These are phyloP conservation scores for Thysanoteuthis rhombus DNA, from an alignment of 2,888 invertebrate species.

Conservation along the genomic window DNA sequence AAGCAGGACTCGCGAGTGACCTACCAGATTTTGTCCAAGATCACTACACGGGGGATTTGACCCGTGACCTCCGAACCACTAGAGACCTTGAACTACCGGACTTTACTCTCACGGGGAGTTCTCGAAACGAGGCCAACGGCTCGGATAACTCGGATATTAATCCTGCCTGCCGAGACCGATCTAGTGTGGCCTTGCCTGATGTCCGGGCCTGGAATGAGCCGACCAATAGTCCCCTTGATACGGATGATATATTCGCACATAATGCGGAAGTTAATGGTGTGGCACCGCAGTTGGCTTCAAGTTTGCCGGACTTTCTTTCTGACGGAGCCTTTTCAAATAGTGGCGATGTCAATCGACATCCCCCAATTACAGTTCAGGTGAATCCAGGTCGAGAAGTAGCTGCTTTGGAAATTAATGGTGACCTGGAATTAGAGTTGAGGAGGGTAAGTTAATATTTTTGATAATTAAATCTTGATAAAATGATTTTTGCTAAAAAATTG, in stretches of 20 bases:
- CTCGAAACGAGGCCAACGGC: conserved; percentile 31
- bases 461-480: no score
- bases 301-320: conserved; percentile 61
- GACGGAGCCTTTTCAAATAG: conserved; percentile 48
- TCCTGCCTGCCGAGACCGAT: background rate
- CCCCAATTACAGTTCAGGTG: conserved; percentile 30
- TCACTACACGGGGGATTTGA: conserved; percentile 48
- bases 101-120: conserved; percentile 45
- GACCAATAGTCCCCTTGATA: background rate
- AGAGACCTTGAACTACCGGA: conserved; percentile 51
- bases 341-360: background rate
- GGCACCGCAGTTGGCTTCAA: conserved; percentile 35
- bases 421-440: conserved; percentile 41
- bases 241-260: background rate
- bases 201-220: conserved; percentile 21
- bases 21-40: conserved; percentile 66
- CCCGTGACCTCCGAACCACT: conserved; percentile 32
- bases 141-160: background rate
- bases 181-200: background rate
- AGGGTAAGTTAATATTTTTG: conserved; percentile 37
- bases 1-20: conserved; percentile 52
- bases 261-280: background rate
- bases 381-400: conserved; percentile 29
- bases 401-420: conserved; percentile 41
- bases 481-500: no score